Base-by-base conservation (phyloP, 2,888 invertebrate genomes). In the Spicauda simplicius region DNA sequence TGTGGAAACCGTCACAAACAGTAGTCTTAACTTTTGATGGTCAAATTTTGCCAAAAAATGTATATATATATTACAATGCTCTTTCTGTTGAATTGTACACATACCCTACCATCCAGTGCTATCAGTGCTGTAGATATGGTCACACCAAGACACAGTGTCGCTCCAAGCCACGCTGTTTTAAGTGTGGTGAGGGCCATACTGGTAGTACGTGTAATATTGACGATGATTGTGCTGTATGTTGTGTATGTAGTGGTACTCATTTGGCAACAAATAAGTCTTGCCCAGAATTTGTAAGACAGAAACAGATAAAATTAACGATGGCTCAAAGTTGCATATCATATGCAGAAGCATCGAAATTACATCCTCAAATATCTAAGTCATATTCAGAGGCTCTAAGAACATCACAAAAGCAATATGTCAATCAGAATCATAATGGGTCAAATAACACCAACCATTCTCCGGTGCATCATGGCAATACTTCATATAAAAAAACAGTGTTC, bases 11-110 rank as follows among this genome's bases (percentile, higher is more conserved):
- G 2, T 56, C 60, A 18, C 45, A 67, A 33, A 50, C 66, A 18
- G 30, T 67, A 8, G 56, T 67, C 3, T 25, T 67, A 30, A 61
- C 60, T 11, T 67, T 67, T 67, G 66, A 67, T 52, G 66, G 66
- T 11, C 66, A 67, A 33, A 18, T 61, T 50, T 30, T 67, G 14
- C 66, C 66, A 8, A 57, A 67, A 25, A 33, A 52, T 30, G 56
- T 64, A n/a, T 60, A 50, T 11, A 60, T 60, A 45, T 60, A 50
- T 50, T 60, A 60, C 16, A 60, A 60, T 60, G 48, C 60, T 10
- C 50, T 60, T 5, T 11, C 60, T 30, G 60, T 60, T 3, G 60
- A 60, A 0, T 16, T 60, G 12, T 60, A 60, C 5, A 41, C 41
- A 14, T 41, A 41, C n/a, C 14, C 41, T 41, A 41, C 41, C 41